phyloP scores from a whole-genome alignment of 1,140 invertebrate species.

The Drosophila eugracilis region DNA sequence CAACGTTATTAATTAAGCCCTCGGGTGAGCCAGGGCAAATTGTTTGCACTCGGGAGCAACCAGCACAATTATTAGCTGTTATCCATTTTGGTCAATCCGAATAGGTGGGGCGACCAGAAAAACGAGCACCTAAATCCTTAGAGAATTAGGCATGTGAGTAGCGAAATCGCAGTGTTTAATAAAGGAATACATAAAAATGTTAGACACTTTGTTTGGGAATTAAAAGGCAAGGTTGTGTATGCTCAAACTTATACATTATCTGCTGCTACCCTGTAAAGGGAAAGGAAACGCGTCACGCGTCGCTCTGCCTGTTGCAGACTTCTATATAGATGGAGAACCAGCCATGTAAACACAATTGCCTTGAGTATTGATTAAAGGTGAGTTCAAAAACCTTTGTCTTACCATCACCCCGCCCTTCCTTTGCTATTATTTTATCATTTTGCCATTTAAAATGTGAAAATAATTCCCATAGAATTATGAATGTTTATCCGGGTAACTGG shows the following conservation, averaged over 20 bases:
- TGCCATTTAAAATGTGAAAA: constrained; percentile 7
- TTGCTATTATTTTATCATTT: too few species aligned
- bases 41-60: constrained; percentile 48
- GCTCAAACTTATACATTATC: not conserved
- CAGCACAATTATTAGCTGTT: constrained; percentile 59
- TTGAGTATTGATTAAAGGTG: constrained; percentile 29
- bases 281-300: not conserved
- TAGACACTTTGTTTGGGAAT: not conserved
- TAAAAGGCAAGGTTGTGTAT: not conserved
- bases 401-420: not conserved
- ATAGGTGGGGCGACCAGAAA: constrained; percentile 6
- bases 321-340: constrained; percentile 1
- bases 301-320: constrained; percentile 24
- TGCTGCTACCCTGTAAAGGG: constrained; percentile 2
- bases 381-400: constrained; percentile 26
- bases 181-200: constrained; percentile 14
- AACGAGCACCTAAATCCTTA: constrained; percentile 18
- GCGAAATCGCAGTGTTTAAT: constrained; percentile 25
- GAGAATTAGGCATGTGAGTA: constrained; percentile 14
- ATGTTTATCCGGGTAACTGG: not conserved
- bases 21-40: constrained; percentile 36
- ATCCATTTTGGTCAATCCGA: constrained; percentile 29
- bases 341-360: constrained; percentile 5
- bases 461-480: constrained; percentile 2
- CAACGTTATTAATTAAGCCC: constrained; percentile 74